Conservation (phyloP, 2,113 vertebrate species). For the Shinisaurus crocodilurus region DNA sequence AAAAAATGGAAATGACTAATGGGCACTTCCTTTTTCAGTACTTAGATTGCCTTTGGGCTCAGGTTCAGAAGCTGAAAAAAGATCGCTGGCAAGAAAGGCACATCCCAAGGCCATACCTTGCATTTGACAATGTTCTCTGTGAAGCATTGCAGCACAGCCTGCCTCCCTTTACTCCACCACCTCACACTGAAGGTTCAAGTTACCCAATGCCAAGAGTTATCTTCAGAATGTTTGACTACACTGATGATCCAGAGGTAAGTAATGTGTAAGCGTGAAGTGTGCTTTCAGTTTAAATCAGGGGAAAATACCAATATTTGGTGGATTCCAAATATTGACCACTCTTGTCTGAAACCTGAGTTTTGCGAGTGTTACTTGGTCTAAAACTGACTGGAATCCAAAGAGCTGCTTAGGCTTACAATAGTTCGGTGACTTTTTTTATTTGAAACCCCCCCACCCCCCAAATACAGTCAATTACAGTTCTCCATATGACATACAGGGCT, state of each 20-base stretch:
- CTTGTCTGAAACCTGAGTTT: not conserved
- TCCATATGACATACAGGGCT: not conserved
- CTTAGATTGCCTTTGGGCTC: slow-evolving; percentile 98
- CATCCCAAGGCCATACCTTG: slow-evolving; percentile 95
- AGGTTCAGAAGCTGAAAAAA: slow-evolving; percentile 97
- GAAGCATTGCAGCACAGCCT: slow-evolving; percentile 97
- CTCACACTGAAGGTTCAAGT: slow-evolving; percentile 89
- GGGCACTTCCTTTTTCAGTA: slow-evolving; percentile 79
- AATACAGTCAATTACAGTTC: no score
- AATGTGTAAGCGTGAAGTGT: not conserved
- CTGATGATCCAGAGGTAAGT: slow-evolving; percentile 93
- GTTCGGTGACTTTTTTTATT: not conserved
- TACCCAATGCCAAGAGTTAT: slow-evolving; percentile 94
- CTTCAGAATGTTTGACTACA: slow-evolving; percentile 99
- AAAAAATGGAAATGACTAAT: not conserved
- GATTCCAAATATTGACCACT: not conserved
- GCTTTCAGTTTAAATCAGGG: not conserved
- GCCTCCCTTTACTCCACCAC: slow-evolving; percentile 95
- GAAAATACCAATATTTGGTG: no score
- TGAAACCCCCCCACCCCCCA: no score
- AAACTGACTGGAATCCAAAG: not conserved
- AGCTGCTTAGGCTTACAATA: not conserved
- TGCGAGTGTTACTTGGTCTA: not conserved
- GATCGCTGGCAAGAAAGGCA: slow-evolving; percentile 98
- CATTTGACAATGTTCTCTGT: slow-evolving; percentile 97